These are phyloP conservation scores for Todiramphus saurophagus DNA, from an alignment of 2,113 vertebrate species.

Conservation along the genomic window DNA sequence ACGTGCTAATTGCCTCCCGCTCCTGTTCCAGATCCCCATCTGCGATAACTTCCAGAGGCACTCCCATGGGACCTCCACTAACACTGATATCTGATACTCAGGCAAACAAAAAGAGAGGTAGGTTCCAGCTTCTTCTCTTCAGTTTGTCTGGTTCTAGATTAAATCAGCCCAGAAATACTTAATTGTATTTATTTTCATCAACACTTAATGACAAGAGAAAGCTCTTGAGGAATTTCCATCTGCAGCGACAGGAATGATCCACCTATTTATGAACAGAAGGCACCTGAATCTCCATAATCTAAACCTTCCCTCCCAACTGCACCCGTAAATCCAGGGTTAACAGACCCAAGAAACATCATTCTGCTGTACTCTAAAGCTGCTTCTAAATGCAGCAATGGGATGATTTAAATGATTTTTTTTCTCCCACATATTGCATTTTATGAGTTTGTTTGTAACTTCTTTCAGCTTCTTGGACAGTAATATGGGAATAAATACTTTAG, in stretches of 20 bases:
- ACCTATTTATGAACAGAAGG: not conserved
- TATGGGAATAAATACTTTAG: not conserved
- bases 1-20: constrained; percentile 1
- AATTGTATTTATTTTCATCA: not conserved
- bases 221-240: not conserved
- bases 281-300: not conserved
- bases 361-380: not conserved
- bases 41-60: rapidly evolving
- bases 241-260: not conserved
- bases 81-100: not conserved
- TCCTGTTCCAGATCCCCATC: not conserved
- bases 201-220: not conserved
- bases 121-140: not conserved
- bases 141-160: not conserved
- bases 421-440: not conserved
- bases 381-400: not conserved
- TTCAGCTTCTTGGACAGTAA: not conserved
- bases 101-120: not conserved
- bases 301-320: not conserved
- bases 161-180: not conserved
- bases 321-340: not conserved
- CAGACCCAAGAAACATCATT: not conserved
- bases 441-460: not conserved
- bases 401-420: not conserved
- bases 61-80: not conserved